Conservation (phyloP, 2,113 vertebrate genomes). For the Silurus meridionalis region DNA sequence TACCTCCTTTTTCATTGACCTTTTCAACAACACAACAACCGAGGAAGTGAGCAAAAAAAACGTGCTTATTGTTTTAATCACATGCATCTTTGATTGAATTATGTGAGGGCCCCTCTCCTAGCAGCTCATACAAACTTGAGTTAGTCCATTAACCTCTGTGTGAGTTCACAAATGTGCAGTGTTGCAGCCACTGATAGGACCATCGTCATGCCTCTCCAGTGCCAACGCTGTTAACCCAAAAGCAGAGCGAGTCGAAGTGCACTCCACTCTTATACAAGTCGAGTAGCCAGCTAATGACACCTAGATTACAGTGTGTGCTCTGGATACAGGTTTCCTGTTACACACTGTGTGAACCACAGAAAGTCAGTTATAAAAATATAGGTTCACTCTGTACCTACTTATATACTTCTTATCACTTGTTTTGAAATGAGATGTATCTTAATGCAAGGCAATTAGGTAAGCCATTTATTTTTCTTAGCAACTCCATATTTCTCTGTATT, state of each 20-base stretch:
- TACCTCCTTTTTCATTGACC: slow-evolving; percentile 16
- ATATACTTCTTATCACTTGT: not conserved
- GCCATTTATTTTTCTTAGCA: not conserved
- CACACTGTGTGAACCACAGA: not conserved
- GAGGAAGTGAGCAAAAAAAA: not conserved
- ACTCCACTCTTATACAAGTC: slow-evolving; percentile 35
- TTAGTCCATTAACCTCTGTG: slow-evolving; percentile 59
- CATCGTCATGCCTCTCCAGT: slow-evolving; percentile 49
- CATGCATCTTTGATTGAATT: slow-evolving; percentile 61
- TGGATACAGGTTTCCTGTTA: not conserved
- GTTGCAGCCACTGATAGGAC: slow-evolving; percentile 42
- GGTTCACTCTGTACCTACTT: not conserved
- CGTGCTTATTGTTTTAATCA: slow-evolving; percentile 45
- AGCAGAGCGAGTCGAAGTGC: slow-evolving; percentile 39
- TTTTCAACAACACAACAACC: slow-evolving; percentile 31
- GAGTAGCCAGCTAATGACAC: slow-evolving; percentile 42
- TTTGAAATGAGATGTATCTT: not conserved
- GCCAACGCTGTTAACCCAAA: slow-evolving; percentile 51
- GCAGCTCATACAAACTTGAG: slow-evolving; percentile 56
- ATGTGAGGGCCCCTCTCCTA: slow-evolving; percentile 48
- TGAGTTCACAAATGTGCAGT: slow-evolving; percentile 52
- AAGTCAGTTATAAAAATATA: not conserved
- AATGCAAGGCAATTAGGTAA: not conserved
- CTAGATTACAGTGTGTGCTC: not conserved
- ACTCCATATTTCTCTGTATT: not conserved